phyloP scores from a whole-genome alignment of 2,888 invertebrate genomes.

The Arrhopalites spinosus region DNA sequence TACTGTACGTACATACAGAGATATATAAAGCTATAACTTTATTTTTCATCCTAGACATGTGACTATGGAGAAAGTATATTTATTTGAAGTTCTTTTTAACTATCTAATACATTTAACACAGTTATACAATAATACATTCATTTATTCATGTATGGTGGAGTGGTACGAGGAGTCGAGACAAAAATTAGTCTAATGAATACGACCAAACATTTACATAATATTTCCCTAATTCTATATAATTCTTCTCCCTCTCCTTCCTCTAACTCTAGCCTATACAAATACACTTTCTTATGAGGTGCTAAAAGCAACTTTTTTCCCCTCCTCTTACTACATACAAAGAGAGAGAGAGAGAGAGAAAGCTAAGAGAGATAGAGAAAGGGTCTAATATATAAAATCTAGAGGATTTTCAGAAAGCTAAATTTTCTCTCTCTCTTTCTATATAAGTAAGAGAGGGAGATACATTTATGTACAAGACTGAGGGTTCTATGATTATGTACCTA shows the following conservation, averaged over 20 bases:
- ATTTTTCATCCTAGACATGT: background rate
- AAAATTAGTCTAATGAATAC: constrained; percentile 15
- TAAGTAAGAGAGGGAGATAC: background rate
- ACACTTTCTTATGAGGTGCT: too few relatives aligned
- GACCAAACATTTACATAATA: constrained; percentile 23
- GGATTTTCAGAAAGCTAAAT: background rate
- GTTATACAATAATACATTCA: constrained; percentile 1
- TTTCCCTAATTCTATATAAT: constrained; percentile 3
- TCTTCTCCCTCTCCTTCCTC: background rate
- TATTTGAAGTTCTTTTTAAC: too few relatives aligned
- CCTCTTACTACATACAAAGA: background rate
- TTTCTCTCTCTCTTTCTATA: background rate
- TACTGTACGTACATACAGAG: too few relatives aligned
- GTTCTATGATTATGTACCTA: background rate
- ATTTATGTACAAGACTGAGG: background rate
- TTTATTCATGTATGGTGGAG: background rate
- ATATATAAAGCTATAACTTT: background rate
- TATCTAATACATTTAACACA: too few relatives aligned
- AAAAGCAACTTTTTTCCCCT: too few relatives aligned
- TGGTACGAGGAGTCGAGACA: background rate
- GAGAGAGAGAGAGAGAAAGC: background rate
- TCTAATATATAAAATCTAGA: too few relatives aligned
- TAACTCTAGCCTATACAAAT: background rate
- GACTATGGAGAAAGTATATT: too few relatives aligned
- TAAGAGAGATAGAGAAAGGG: background rate